Conservation (phyloP, 2,113 vertebrate genomes). For the Callaeas wilsoni region DNA sequence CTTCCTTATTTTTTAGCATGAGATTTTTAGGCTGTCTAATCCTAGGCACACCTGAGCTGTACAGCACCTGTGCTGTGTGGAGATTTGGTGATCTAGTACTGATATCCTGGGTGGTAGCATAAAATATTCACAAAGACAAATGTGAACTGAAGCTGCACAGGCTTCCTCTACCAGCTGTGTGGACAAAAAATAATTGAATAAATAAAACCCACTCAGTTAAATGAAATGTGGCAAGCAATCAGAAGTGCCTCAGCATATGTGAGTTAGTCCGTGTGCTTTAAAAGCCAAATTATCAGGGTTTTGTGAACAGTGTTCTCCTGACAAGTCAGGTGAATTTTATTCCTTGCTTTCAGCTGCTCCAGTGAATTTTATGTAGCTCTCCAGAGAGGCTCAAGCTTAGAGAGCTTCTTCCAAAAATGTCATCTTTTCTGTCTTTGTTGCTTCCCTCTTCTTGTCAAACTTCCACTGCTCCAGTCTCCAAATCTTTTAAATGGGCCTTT, state of each 20-base stretch:
- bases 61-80: not conserved
- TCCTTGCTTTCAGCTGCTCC: slow-evolving; percentile 6
- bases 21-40: not conserved
- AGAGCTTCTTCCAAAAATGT: not conserved
- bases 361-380: not conserved
- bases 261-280: not conserved
- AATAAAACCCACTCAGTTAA: not conserved
- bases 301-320: not conserved
- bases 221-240: not conserved
- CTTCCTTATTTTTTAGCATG: not conserved
- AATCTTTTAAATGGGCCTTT: not conserved
- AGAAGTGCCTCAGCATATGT: not conserved
- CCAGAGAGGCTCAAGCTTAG: not conserved
- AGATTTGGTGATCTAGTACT: not conserved
- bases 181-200: not conserved
- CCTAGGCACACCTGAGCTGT: not conserved
- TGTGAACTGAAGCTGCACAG: not conserved
- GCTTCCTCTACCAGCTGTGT: not conserved
- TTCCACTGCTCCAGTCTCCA: not conserved
- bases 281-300: not conserved
- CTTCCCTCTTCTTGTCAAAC: not conserved
- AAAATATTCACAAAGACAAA: slow-evolving; percentile 56
- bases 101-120: not conserved
- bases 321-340: slow-evolving; percentile 1
- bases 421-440: not conserved